Conservation (phyloP, 2,113 vertebrate species). For the Gadus macrocephalus region DNA sequence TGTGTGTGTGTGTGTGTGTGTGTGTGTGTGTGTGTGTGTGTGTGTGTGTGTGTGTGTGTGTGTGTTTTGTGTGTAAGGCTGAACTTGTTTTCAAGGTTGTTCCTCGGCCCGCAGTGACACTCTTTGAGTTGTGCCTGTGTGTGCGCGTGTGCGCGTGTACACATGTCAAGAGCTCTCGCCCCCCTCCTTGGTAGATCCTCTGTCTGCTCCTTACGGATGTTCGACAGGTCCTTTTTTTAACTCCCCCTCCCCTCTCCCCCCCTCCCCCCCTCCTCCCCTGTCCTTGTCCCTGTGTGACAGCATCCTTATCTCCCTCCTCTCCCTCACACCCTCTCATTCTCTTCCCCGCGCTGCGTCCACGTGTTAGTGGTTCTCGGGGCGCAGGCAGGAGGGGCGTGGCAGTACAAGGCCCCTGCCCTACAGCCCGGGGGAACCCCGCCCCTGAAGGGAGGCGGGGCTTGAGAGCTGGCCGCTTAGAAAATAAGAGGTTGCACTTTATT, state of each 20-base stretch:
- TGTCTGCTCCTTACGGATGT: constrained; percentile 42
- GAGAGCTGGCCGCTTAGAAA: too few species aligned
- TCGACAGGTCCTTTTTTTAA: constrained; percentile 47
- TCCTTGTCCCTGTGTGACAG: constrained; percentile 41
- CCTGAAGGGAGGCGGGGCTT: too few species aligned
- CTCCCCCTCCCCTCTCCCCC: constrained; percentile 1
- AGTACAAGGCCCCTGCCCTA: too few species aligned
- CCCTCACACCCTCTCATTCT: constrained; percentile 6
- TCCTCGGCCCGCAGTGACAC: constrained; percentile 26
- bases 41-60: too few species aligned
- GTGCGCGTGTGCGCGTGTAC: neutral
- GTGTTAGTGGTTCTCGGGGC: too few species aligned
- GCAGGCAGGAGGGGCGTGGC: too few species aligned
- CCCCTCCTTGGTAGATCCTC: constrained; percentile 47
- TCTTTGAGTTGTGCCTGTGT: neutral
- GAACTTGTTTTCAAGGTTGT: constrained; percentile 45
- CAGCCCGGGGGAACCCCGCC: too few species aligned
- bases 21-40: too few species aligned
- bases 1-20: too few species aligned
- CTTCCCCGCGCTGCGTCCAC: too few species aligned
- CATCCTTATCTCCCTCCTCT: constrained; percentile 21
- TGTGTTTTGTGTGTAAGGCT: too few species aligned
- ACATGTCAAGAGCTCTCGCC: constrained; percentile 21
- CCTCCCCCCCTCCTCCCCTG: constrained; percentile 36
- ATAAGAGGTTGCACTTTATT: too few species aligned